phyloP scores from a whole-genome alignment of 2,797 vertebrate genomes.

The Bovichtus variegatus region DNA sequence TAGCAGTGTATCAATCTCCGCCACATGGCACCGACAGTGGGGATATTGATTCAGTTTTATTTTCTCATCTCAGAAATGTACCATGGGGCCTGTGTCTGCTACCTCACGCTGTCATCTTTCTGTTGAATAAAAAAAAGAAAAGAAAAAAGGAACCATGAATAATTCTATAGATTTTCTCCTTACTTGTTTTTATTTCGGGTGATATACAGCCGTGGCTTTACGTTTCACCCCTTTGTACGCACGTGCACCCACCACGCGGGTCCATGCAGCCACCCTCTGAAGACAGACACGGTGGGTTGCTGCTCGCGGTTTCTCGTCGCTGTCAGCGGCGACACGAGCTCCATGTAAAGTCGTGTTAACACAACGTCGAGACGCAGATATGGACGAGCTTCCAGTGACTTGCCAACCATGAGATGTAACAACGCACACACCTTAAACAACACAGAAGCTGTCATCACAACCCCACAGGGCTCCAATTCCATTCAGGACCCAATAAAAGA shows the following conservation, averaged over 20 bases:
- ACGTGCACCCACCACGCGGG: not conserved
- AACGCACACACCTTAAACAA: not conserved
- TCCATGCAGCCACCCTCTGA: not conserved
- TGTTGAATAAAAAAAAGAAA: slow-evolving; percentile 25
- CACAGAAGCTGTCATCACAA: slow-evolving; percentile 23
- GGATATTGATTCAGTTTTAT: slow-evolving; percentile 70
- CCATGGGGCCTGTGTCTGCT: slow-evolving; percentile 21
- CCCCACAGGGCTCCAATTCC: slow-evolving; percentile 7
- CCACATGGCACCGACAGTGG: slow-evolving; percentile 46
- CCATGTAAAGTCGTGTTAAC: slow-evolving; percentile 49
- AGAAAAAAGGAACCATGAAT: slow-evolving; percentile 62
- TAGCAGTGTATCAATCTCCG: slow-evolving; percentile 66
- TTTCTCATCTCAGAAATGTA: slow-evolving; percentile 63
- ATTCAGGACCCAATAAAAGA: slow-evolving; percentile 45
- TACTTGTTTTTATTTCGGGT: slow-evolving; percentile 39
- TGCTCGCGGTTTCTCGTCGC: slow-evolving; percentile 11
- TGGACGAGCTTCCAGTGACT: slow-evolving; percentile 30
- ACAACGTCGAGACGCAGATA: not conserved
- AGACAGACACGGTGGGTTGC: slow-evolving; percentile 22
- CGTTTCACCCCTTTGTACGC: not conserved
- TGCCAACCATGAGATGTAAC: slow-evolving; percentile 10
- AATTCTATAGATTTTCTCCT: slow-evolving; percentile 47
- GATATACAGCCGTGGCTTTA: slow-evolving; percentile 30
- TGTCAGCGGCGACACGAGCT: slow-evolving; percentile 27
- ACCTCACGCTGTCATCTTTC: slow-evolving; percentile 36